Evolutionary conservation across 2,113 vertebrate genomes (phyloP).

Genomic region (Micronycteris hirsuta): DNA sequence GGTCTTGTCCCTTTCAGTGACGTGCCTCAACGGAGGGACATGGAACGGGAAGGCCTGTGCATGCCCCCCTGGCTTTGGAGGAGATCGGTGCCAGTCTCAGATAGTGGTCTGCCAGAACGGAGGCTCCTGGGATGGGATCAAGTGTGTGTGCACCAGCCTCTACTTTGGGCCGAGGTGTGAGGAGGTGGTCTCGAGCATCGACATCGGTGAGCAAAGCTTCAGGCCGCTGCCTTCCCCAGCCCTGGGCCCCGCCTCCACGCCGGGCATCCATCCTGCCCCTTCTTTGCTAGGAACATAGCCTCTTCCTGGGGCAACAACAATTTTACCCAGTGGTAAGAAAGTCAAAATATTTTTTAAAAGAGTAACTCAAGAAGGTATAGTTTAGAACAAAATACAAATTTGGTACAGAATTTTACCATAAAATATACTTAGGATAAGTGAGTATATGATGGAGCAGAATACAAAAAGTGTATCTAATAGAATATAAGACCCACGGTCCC

Average conservation of each 20-base stretch:
- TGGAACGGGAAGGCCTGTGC: fast-evolving
- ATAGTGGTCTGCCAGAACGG: fast-evolving
- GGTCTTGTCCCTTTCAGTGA: neutral
- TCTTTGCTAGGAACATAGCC: neutral
- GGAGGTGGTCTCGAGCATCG: fast-evolving
- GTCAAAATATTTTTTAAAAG: neutral
- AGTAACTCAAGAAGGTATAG: neutral
- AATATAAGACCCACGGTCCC: neutral
- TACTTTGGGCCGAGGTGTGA: neutral
- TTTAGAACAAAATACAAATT: neutral
- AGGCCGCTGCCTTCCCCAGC: too few species aligned
- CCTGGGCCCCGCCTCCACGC: neutral
- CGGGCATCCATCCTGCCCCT: neutral
- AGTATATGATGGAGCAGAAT: neutral
- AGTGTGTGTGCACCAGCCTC: neutral
- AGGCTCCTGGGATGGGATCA: neutral
- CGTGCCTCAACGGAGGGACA: neutral
- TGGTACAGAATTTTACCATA: neutral
- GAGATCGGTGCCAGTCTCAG: fast-evolving
- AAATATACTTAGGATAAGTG: neutral
- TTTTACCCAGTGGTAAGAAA: neutral
- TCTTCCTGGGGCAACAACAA: neutral
- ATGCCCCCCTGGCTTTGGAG: neutral
- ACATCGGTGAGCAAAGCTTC: neutral
- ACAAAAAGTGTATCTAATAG: neutral